A percentile compares a stretch with the other conserved stretches of the same genome.
These are phyloP conservation scores for Botrylloides violaceus DNA, from an alignment of 23 tunicate genomes.

Conservation along the genomic window DNA sequence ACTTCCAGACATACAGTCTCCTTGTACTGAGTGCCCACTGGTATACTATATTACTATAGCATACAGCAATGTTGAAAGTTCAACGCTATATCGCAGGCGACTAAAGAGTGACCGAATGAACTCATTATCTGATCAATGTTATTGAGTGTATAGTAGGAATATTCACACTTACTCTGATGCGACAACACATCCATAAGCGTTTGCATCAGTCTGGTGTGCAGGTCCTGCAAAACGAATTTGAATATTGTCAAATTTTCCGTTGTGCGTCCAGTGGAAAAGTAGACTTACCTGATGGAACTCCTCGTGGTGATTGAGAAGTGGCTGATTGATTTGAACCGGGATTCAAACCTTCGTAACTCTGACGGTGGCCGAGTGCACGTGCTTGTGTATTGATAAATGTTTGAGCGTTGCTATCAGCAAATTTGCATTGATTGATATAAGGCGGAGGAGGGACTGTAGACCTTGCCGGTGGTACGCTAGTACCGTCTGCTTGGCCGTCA, in stretches of 20 bases:
- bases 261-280: background rate
- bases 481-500: background rate
- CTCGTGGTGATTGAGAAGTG: conserved; percentile 6
- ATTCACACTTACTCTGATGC: background rate
- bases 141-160: background rate
- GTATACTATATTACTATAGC: too few relatives aligned
- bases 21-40: background rate
- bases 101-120: background rate
- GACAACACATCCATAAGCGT: background rate
- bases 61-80: background rate
- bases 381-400: background rate
- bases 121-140: background rate
- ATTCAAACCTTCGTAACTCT: conserved; percentile 3
- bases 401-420: background rate
- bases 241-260: background rate
- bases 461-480: conserved; percentile 1
- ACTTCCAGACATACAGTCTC: background rate
- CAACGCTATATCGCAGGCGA: background rate
- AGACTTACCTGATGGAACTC: conserved; percentile 1
- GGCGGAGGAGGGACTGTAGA: conserved; percentile 14
- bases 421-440: conserved; percentile 10
- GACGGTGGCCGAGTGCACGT: background rate
- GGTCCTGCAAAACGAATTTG: too few relatives aligned
- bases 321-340: conserved; percentile 15
- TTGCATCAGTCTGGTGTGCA: too few relatives aligned